A percentile compares a stretch with the other conserved stretches of the same genome.
These are phyloP conservation scores for Lepus oiostolus DNA, from an alignment of 2,797 vertebrate genomes.

Conservation along the genomic window DNA sequence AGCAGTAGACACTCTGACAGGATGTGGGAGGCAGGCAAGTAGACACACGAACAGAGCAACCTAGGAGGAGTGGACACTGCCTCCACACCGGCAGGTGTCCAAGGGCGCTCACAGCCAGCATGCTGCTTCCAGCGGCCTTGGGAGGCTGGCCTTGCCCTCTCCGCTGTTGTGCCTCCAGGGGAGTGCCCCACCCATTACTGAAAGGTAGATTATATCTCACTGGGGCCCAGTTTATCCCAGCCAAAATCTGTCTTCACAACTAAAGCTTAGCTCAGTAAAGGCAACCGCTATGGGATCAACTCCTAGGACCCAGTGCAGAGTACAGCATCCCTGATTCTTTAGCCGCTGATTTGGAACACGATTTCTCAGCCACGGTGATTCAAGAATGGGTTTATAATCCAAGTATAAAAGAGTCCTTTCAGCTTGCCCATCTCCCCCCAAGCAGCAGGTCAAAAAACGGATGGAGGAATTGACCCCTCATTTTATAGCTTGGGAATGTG, in stretches of 20 bases:
- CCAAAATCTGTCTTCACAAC: background rate
- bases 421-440: background rate
- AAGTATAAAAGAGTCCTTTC: background rate
- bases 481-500: background rate
- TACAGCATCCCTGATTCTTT: background rate
- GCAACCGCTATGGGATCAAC: background rate
- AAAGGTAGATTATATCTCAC: background rate
- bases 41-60: background rate
- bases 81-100: background rate
- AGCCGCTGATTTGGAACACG: background rate
- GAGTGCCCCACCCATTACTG: background rate
- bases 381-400: background rate
- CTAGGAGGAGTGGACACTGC: background rate
- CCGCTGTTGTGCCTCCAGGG: background rate
- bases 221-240: background rate
- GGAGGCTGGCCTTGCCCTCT: background rate
- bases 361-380: background rate
- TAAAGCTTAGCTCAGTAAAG: constrained; percentile 36
- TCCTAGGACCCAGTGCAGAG: background rate
- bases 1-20: background rate
- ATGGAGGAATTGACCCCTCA: background rate
- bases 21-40: background rate
- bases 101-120: background rate
- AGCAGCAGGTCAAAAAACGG: background rate
- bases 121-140: background rate